Evolutionary conservation across 2,797 vertebrate species (phyloP).

Genomic region (Carcharodon carcharias): DNA sequence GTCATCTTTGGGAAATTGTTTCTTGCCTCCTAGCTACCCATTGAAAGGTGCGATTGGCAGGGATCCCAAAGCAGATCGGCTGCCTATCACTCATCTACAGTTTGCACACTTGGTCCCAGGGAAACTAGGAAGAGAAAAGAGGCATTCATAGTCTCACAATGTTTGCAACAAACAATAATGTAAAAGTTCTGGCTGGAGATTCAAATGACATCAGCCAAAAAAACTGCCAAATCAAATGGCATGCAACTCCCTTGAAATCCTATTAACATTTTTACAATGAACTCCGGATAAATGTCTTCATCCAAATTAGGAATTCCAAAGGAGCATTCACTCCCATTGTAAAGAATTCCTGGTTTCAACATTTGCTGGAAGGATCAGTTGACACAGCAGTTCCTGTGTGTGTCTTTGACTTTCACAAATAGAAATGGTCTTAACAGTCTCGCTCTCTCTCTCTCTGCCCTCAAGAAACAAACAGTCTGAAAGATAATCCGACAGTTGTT

Average conservation of each 20-base stretch:
- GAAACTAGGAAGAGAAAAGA: conserved; percentile 24
- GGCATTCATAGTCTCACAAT: conserved; percentile 10
- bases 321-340: neutral
- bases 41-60: neutral
- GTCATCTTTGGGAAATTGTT: neutral
- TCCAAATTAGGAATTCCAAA: conserved; percentile 25
- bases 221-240: conserved; percentile 7
- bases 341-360: neutral
- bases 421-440: neutral
- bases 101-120: neutral
- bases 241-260: conserved; percentile 20
- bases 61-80: neutral
- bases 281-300: neutral
- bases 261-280: conserved; percentile 36
- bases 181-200: neutral
- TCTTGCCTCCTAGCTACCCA: conserved; percentile 21
- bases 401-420: neutral
- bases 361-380: neutral
- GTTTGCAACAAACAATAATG: neutral
- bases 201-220: conserved; percentile 33
- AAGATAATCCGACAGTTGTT: neutral
- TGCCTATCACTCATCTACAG: neutral
- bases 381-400: neutral
- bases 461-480: neutral
- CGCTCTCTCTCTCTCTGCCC: neutral